Conservation (phyloP, 2,797 vertebrate species). For the Oreochromis mossambicus region DNA sequence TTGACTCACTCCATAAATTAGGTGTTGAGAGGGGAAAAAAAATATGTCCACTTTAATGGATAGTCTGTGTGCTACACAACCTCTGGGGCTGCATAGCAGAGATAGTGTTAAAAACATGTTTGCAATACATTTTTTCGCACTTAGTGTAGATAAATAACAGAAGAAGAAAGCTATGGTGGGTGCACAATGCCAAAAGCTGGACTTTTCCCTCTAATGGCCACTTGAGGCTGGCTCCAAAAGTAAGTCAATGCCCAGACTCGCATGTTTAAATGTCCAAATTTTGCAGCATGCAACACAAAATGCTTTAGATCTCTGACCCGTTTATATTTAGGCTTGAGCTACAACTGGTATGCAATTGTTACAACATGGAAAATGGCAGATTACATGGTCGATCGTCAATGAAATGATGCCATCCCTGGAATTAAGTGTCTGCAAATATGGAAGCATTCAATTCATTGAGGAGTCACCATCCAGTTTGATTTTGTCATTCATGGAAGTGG, state of each 20-base stretch:
- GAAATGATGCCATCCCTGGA: neutral
- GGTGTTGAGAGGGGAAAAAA: neutral
- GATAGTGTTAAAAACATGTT: neutral
- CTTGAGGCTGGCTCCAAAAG: neutral
- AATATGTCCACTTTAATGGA: neutral
- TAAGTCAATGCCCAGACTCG: neutral
- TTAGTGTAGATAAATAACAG: neutral
- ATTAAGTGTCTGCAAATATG: neutral
- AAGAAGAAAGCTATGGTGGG: neutral
- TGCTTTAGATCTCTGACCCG: neutral
- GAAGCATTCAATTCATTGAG: neutral
- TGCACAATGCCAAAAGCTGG: neutral
- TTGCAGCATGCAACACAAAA: neutral
- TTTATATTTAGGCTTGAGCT: neutral
- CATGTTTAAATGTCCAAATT: neutral
- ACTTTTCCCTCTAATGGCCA: neutral
- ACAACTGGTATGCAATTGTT: neutral
- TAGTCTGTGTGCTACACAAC: neutral
- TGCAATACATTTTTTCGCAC: accelerated
- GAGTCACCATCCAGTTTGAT: neutral
- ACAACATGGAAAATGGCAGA: neutral
- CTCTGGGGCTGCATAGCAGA: neutral
- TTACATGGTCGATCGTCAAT: neutral
- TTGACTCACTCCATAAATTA: neutral
- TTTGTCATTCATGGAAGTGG: neutral